A percentile compares a stretch with the other conserved stretches of the same genome.
Conservation (phyloP, 2,113 vertebrate species). For the Benitochromis conjunctus region DNA sequence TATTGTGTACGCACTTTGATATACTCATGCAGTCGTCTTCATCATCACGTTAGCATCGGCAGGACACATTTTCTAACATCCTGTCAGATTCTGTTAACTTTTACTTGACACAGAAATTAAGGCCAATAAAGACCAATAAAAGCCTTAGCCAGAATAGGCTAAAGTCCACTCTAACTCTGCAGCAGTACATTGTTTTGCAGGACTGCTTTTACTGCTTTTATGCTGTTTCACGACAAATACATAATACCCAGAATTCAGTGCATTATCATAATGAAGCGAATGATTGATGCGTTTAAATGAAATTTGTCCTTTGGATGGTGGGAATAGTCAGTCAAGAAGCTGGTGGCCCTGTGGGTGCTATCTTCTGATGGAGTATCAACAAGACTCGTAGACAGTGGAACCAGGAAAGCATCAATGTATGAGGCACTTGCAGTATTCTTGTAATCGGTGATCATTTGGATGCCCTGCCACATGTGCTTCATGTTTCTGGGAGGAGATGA, state of each 20-base stretch:
- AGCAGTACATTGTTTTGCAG: neutral
- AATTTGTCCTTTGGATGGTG: neutral
- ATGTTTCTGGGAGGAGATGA: neutral
- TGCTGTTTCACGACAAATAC: neutral
- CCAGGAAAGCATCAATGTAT: neutral
- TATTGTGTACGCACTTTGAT: neutral
- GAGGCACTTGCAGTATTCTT: neutral
- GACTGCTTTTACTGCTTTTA: neutral
- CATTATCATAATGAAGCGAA: neutral
- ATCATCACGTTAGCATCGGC: conserved; percentile 14
- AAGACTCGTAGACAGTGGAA: neutral
- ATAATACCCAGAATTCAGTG: neutral
- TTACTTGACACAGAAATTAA: conserved; percentile 22
- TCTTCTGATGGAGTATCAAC: neutral
- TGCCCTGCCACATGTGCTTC: neutral
- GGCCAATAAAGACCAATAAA: conserved; percentile 10
- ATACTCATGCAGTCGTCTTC: conserved; percentile 33
- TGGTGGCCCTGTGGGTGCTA: neutral
- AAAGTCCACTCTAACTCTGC: neutral
- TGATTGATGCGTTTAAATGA: neutral
- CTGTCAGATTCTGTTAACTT: conserved; percentile 34
- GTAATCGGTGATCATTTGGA: neutral
- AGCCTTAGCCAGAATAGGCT: neutral
- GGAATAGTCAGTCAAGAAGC: neutral
- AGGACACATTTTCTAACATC: conserved; percentile 32